phyloP scores from a whole-genome alignment of 2,888 invertebrate genomes.

The Danaus chrysippus region DNA sequence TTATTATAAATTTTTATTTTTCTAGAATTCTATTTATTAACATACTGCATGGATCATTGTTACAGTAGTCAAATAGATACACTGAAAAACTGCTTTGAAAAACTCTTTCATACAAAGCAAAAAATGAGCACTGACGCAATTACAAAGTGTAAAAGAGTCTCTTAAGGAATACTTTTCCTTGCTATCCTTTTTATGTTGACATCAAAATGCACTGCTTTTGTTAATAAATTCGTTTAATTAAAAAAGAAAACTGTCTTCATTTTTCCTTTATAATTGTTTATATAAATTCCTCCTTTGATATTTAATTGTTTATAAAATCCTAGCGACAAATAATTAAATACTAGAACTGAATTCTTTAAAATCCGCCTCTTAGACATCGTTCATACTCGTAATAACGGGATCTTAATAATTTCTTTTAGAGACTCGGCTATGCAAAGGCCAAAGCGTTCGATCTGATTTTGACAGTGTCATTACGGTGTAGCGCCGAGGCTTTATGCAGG shows the following conservation, averaged over 20 bases:
- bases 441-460: constrained; percentile 31
- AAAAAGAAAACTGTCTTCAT: neutral
- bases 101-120: neutral
- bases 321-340: constrained; percentile 1
- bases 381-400: neutral
- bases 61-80: too few relatives aligned
- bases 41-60: too few relatives aligned
- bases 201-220: constrained; percentile 8
- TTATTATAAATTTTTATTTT: too few relatives aligned
- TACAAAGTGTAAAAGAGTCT: constrained; percentile 57
- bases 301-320: constrained; percentile 3
- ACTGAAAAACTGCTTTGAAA: neutral
- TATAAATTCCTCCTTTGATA: neutral
- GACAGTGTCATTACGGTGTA: constrained; percentile 49
- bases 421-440: neutral
- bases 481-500: constrained; percentile 46
- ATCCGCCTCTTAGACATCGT: neutral
- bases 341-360: neutral
- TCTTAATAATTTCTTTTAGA: constrained; percentile 5
- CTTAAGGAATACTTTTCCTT: constrained; percentile 13
- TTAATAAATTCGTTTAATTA: constrained; percentile 1
- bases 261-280: constrained; percentile 3
- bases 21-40: too few relatives aligned
- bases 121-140: constrained; percentile 49
- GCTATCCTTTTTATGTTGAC: constrained; percentile 4